phyloP scores from a whole-genome alignment of 2,113 vertebrate species.

The Orcinus orca region DNA sequence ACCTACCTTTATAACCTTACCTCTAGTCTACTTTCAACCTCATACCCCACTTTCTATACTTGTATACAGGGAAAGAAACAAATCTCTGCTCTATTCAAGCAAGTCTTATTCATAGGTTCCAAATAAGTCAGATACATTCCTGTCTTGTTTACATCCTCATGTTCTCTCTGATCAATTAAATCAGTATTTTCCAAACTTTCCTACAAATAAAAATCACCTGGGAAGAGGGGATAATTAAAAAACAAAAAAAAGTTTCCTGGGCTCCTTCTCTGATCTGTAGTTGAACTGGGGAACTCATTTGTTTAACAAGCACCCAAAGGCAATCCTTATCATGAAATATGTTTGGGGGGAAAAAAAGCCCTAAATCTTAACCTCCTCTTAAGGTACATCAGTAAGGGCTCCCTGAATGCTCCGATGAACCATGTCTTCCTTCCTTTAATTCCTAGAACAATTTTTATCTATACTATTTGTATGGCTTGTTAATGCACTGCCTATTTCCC shows the following conservation, averaged over 20 bases:
- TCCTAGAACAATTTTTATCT: constrained; percentile 12
- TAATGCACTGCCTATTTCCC: neutral
- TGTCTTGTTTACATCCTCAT: neutral
- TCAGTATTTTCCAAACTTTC: neutral
- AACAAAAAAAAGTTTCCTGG: neutral
- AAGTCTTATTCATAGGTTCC: neutral
- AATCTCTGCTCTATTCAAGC: neutral
- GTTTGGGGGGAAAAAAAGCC: neutral
- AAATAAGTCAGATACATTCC: neutral
- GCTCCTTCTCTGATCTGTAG: neutral
- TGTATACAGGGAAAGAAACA: neutral
- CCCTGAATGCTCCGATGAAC: constrained; percentile 21
- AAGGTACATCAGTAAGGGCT: neutral
- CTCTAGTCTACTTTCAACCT: constrained; percentile 19
- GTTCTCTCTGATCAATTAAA: constrained; percentile 16
- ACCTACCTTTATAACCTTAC: constrained; percentile 13
- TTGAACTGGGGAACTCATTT: neutral
- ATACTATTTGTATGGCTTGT: neutral
- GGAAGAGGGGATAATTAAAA: neutral
- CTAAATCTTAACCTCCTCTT: neutral
- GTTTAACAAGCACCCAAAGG: constrained; percentile 36
- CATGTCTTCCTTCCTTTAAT: neutral
- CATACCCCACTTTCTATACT: neutral
- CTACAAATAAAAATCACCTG: neutral
- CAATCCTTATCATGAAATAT: constrained; percentile 22